A percentile compares a stretch with the other conserved stretches of the same genome.
phyloP scores from a whole-genome alignment of 2,888 invertebrate genomes.

The Sarcophaga rosellei region DNA sequence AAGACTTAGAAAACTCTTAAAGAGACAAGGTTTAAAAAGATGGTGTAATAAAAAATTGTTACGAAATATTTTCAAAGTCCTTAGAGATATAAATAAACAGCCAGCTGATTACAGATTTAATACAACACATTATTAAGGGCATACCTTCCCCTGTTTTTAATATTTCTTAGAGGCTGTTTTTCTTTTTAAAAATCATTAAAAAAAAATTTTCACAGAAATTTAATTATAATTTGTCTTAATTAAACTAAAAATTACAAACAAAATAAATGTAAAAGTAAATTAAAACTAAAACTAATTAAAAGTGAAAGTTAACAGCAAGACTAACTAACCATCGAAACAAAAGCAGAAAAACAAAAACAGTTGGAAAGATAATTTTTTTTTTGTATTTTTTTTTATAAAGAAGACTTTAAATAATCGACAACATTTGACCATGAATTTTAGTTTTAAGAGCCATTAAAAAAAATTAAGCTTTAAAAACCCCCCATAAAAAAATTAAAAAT shows the following conservation, averaged over 20 bases:
- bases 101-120: too few species aligned
- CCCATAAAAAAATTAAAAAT: not conserved
- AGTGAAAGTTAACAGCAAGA: slow-evolving; percentile 33
- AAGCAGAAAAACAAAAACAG: too few species aligned
- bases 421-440: slow-evolving; percentile 22
- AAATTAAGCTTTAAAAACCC: not conserved
- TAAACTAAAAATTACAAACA: not conserved
- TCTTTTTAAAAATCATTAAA: not conserved
- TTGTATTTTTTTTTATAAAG: too few species aligned
- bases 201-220: not conserved
- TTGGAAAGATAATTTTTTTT: too few species aligned
- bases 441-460: not conserved
- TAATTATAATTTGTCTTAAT: not conserved
- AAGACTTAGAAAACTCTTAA: too few species aligned
- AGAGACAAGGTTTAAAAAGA: too few species aligned
- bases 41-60: too few species aligned
- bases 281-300: slow-evolving; percentile 36
- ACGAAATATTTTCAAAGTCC: too few species aligned
- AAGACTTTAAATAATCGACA: not conserved
- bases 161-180: not conserved
- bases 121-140: not conserved
- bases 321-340: not conserved
- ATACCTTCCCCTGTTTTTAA: not conserved
- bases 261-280: not conserved
- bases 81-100: too few species aligned